A percentile compares a stretch with the other conserved stretches of the same genome.
These are phyloP conservation scores for Eupithecia subfuscata DNA, from an alignment of 2,888 invertebrate genomes.

Conservation along the genomic window DNA sequence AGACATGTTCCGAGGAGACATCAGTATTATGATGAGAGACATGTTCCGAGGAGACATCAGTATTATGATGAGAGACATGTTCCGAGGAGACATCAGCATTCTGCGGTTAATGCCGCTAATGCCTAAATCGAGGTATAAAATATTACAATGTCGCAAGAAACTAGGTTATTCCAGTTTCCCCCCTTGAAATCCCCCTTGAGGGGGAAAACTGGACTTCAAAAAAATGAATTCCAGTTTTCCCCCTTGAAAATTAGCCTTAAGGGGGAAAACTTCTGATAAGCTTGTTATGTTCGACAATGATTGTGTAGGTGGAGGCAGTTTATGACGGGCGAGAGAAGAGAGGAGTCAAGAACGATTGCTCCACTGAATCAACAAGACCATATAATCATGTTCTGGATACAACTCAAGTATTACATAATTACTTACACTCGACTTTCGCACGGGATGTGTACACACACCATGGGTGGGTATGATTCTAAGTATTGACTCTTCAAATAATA, in stretches of 20 bases:
- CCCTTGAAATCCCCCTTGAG: too few relatives aligned
- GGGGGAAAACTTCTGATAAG: too few relatives aligned
- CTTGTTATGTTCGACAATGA: not conserved
- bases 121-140: not conserved
- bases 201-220: too few relatives aligned
- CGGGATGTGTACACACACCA: not conserved
- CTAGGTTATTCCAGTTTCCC: too few relatives aligned
- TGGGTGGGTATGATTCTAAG: not conserved
- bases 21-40: too few relatives aligned
- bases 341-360: too few relatives aligned
- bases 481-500: not conserved
- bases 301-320: not conserved
- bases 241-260: too few relatives aligned
- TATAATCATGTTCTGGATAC: constrained; percentile 8
- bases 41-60: too few relatives aligned
- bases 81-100: not conserved
- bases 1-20: too few relatives aligned
- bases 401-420: not conserved
- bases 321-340: too few relatives aligned
- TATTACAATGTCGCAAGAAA: not conserved
- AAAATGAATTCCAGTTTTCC: too few relatives aligned
- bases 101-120: not conserved
- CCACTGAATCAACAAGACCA: constrained; percentile 1
- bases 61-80: too few relatives aligned
- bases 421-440: not conserved